These are phyloP conservation scores for Pygathrix nemaeus DNA, from an alignment of 2,113 vertebrate genomes.

Conservation along the genomic window DNA sequence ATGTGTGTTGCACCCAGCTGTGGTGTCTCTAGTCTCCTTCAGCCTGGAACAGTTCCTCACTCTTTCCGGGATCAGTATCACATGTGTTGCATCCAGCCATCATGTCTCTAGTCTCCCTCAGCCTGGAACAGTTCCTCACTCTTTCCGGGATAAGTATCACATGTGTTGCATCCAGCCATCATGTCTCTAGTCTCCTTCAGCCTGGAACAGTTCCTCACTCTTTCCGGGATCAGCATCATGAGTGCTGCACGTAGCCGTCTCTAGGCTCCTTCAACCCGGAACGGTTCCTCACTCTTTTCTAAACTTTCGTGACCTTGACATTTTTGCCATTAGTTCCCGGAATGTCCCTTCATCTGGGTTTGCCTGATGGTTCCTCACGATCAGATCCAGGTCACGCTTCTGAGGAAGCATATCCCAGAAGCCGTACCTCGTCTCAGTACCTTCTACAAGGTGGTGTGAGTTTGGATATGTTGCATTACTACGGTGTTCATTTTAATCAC, in stretches of 20 bases:
- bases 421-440: rapidly evolving
- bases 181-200: too few species aligned
- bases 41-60: background rate
- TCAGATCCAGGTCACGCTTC: background rate
- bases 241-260: background rate
- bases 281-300: background rate
- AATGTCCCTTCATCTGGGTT: background rate
- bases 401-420: background rate
- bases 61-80: background rate
- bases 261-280: background rate
- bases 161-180: too few species aligned
- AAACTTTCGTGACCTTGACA: background rate
- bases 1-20: rapidly evolving
- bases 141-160: too few species aligned
- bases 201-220: too few species aligned
- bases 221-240: too few species aligned
- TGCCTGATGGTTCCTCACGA: background rate
- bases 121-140: too few species aligned
- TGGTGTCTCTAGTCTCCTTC: background rate
- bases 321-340: background rate
- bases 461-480: background rate
- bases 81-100: too few species aligned
- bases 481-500: background rate
- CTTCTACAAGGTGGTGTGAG: rapidly evolving
- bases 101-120: too few species aligned